Base-by-base conservation (phyloP, 2,888 invertebrate species). In the Cremastobaeus sp. region DNA sequence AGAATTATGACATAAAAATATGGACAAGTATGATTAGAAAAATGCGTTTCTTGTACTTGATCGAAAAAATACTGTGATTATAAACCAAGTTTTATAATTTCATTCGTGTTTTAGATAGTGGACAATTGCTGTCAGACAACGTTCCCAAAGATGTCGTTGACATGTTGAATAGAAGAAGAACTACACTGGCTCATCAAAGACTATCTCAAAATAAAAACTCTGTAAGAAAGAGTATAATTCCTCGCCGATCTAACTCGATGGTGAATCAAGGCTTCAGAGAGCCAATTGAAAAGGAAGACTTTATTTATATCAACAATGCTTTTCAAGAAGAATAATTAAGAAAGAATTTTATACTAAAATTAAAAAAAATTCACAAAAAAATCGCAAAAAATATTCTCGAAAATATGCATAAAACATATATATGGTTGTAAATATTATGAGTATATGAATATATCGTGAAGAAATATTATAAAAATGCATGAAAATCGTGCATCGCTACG, bases 191-290 rank as follows among this genome's bases (percentile, higher is more conserved):
- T 92, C 94, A 93, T 0, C 94, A 95, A 85, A 88, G 93, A 77
- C 89, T 93, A 77, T 94, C 94, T 85, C 93, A 94, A 79, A 95
- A 95, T 95, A 94, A 94, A 41, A 94, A 93, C 18, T 93, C 93
- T 82, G 93, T 93, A 86, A 93, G 93, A 82, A 92, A 68, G 3
- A 6, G 47, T 9, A 35, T 34, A 17, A 8, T 54, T 20, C 34
- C 52, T n/a, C 48, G 43, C 11, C 34, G 32, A 3, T 34, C 55
- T 15, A 47, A 34, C n/a, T n/a, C n/a, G n/a, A n/a, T n/a, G n/a
- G n/a, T n/a, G 34, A 41, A 1, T 37, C 37, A 3, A 21, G 9
- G 34, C 30, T 18, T 60, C 6, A 43, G 4, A 15, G 15, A 39
- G 14, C 30, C 39, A 11, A 55, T 55, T 21, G 37, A 65, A 8